Conservation (phyloP, 1,140 invertebrate species). For the Pseudomyrmex cubaensis region DNA sequence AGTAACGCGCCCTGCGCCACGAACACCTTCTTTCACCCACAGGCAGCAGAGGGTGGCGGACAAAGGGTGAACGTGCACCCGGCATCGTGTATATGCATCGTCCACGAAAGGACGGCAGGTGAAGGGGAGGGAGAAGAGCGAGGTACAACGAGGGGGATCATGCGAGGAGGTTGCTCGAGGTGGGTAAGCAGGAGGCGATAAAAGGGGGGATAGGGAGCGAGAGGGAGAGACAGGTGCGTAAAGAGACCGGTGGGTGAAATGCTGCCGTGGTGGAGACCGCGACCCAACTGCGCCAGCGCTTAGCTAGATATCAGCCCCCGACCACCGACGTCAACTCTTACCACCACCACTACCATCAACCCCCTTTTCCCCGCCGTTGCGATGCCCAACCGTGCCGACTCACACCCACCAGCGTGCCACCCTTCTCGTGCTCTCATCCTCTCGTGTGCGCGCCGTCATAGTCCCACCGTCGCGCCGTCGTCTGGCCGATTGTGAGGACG, state of each 20-base stretch:
- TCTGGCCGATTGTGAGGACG: slow-evolving; percentile 43
- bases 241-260: slow-evolving; percentile 70
- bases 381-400: slow-evolving; percentile 51
- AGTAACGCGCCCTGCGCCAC: slow-evolving; percentile 37
- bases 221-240: slow-evolving; percentile 65
- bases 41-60: neutral
- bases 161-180: slow-evolving; percentile 17
- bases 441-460: slow-evolving; percentile 34
- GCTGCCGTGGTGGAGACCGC: slow-evolving; percentile 77
- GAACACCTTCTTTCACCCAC: slow-evolving; percentile 30
- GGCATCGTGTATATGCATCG: slow-evolving; percentile 39
- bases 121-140: slow-evolving; percentile 10
- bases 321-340: slow-evolving; percentile 71
- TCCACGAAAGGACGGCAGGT: slow-evolving; percentile 12
- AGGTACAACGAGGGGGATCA: slow-evolving; percentile 21
- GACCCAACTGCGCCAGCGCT: slow-evolving; percentile 82
- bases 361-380: slow-evolving; percentile 31
- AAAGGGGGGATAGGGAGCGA: slow-evolving; percentile 30
- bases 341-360: slow-evolving; percentile 69
- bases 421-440: neutral
- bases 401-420: slow-evolving; percentile 53
- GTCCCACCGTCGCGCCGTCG: slow-evolving; percentile 37
- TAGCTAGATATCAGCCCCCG: slow-evolving; percentile 80
- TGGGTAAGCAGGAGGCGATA: slow-evolving; percentile 1
- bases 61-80: slow-evolving; percentile 14